Base-by-base conservation (phyloP, 2,113 vertebrate species). In the Heptranchias perlo region DNA sequence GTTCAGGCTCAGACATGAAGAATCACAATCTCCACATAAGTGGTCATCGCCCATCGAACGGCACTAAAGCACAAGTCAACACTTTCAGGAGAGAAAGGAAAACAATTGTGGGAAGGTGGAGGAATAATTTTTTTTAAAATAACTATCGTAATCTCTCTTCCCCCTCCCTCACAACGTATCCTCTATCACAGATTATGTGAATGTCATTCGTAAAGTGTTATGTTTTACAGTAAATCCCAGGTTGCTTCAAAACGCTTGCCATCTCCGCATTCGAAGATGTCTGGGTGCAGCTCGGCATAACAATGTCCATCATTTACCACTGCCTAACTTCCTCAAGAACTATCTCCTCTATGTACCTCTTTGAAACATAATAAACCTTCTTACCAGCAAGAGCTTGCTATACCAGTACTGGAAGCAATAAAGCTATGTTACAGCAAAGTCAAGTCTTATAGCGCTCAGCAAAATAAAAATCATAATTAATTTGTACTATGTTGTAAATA, bases 221-320 rank as follows among this genome's bases (percentile, higher is more conserved):
- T 86, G 82, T 86, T 86, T 86, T 86, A 23, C 82, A 47, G 82
- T 39, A 86, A 47, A 86, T 86, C 82, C 82, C 21, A 86, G 44
- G 82, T 47, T 86, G 47, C 82, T 86, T 86, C 39, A 86, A 86
- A 86, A 49, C 21, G 82, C 11, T 49, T 86, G 82, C 23, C 44
- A 8, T 16, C 44, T 49, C 21, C n/a, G 39, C 82, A 86, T 86
- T 86, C 18, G 82, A 86, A 47, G 44, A 23, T 86, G 14, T 86
- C 39, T 86, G 82, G 82, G 82, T 49, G 82, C 47, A 49, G 23
- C 39, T 47, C 16, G 44, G 47, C 47, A 47, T 47, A 86, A 49
- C 44, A 23, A n/a, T 13, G 47, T 86, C 82, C 39, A 86, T 47
- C 13, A 86, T 49, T 86, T 86, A 86, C 82, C 44, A 86, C 18